Evolutionary conservation across 2,888 invertebrate genomes (phyloP).

Genomic region (Pammene aurita): DNA sequence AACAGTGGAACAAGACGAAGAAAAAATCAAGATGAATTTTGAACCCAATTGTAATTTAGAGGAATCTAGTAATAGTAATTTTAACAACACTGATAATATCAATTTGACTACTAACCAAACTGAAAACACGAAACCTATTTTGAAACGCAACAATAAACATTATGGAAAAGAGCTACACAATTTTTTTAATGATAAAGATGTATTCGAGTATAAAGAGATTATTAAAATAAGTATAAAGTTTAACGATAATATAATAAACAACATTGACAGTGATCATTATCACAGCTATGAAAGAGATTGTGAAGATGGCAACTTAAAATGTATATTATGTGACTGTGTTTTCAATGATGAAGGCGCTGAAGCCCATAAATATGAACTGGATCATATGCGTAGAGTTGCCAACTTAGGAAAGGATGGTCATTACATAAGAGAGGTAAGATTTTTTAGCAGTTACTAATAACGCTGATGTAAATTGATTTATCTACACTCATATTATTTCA

Average conservation of each 20-base stretch:
- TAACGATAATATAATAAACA: neutral
- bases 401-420: slow-evolving; percentile 4
- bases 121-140: neutral
- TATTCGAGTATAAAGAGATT: neutral
- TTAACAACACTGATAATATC: neutral
- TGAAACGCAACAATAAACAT: neutral
- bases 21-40: neutral
- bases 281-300: neutral
- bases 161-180: neutral
- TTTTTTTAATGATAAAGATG: neutral
- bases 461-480: too few relatives aligned
- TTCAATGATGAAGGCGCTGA: neutral
- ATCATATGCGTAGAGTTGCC: neutral
- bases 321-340: neutral
- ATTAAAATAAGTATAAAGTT: neutral
- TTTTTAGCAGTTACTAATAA: neutral
- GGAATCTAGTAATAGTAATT: neutral
- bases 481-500: too few relatives aligned
- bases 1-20: neutral
- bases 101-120: neutral
- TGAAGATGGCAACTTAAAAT: neutral
- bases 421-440: slow-evolving; percentile 7
- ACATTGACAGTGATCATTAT: neutral
- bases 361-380: neutral
- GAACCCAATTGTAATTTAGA: neutral